Conservation (phyloP, 2,113 vertebrate genomes). For the Protobothrops flavoviridis region DNA sequence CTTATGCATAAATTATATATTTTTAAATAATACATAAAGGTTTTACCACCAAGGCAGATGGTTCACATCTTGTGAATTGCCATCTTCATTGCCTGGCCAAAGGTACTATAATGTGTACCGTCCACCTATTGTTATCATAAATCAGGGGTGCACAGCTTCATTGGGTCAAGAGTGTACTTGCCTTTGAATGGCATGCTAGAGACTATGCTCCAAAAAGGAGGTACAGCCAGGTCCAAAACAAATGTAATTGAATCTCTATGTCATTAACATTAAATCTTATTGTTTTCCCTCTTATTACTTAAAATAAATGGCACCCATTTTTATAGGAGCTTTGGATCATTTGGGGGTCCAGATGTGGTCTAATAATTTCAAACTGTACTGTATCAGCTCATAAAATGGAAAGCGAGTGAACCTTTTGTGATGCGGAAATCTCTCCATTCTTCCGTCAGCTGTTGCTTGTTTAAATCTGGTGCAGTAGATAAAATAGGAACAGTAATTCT, state of each 20-base stretch:
- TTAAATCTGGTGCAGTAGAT: not conserved
- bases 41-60: not conserved
- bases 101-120: not conserved
- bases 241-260: not conserved
- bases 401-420: not conserved
- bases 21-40: not conserved
- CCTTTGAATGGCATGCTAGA: not conserved
- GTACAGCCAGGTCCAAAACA: not conserved
- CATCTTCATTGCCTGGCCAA: not conserved
- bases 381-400: not conserved
- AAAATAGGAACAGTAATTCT: fast-evolving
- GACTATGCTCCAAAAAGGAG: not conserved
- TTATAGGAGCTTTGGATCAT: not conserved
- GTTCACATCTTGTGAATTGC: not conserved
- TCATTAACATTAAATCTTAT: not conserved
- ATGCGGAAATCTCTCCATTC: not conserved
- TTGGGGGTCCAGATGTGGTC: not conserved
- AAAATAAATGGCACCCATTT: not conserved
- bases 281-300: not conserved
- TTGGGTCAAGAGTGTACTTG: not conserved
- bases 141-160: not conserved
- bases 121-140: not conserved
- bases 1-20: not conserved
- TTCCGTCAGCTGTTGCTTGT: not conserved
- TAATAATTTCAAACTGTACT: not conserved